phyloP scores from a whole-genome alignment of 2,888 invertebrate species.

The Ennomos quercinarius region DNA sequence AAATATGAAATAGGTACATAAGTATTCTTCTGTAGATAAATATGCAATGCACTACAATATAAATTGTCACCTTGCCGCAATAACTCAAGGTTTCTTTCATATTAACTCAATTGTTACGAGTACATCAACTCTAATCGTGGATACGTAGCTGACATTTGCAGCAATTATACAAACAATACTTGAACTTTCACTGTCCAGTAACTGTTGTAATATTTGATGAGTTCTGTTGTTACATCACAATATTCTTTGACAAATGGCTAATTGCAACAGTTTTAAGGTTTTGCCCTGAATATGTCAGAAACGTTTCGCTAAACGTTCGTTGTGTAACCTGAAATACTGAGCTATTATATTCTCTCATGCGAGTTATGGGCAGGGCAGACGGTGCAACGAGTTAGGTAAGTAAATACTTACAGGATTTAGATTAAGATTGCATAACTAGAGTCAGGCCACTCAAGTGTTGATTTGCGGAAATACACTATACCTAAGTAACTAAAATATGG shows the following conservation, averaged over 20 bases:
- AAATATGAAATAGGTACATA: no score
- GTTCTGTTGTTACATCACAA: constrained; percentile 43
- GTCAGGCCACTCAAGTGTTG: background rate
- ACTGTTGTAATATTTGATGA: constrained; percentile 32
- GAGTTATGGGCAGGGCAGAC: constrained; percentile 11
- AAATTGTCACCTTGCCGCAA: no score
- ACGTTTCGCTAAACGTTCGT: constrained; percentile 33
- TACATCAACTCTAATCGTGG: constrained; percentile 13
- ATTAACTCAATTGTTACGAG: background rate
- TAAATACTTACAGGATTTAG: constrained; percentile 16
- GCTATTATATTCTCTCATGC: constrained; percentile 14
- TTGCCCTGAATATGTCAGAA: constrained; percentile 41
- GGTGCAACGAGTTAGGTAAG: constrained; percentile 14
- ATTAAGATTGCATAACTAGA: constrained; percentile 8
- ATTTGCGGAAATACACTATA: constrained; percentile 15
- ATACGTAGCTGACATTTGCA: constrained; percentile 25
- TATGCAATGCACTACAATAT: no score
- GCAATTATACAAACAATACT: constrained; percentile 28
- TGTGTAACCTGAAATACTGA: constrained; percentile 24
- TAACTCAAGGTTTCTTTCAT: no score
- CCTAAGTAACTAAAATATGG: no score
- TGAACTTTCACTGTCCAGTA: constrained; percentile 29
- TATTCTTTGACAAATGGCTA: constrained; percentile 45
- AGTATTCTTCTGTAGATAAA: no score
- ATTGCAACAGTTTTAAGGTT: constrained; percentile 40